A percentile compares a stretch with the other conserved stretches of the same genome.
phyloP scores from a whole-genome alignment of 1,140 invertebrate genomes.

The Microplitis demolitor region DNA sequence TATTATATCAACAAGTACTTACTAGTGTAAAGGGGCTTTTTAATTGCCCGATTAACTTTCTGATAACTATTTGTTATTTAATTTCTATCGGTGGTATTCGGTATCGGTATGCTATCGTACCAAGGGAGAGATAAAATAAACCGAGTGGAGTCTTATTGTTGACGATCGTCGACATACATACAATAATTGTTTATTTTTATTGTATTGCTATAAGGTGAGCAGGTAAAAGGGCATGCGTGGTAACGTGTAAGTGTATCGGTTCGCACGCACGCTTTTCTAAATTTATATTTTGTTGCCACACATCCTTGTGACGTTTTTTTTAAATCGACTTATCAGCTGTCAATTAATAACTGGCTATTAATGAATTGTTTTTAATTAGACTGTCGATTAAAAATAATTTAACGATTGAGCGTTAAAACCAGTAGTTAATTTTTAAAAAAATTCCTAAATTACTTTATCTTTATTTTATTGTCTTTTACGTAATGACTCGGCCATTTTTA shows the following conservation, averaged over 20 bases:
- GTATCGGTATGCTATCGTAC: not conserved
- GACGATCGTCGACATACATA: not conserved
- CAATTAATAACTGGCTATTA: too few relatives aligned
- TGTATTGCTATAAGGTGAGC: not conserved
- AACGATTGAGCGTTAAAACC: too few relatives aligned
- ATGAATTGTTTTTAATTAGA: too few relatives aligned
- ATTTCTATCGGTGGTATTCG: not conserved
- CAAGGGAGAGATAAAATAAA: not conserved
- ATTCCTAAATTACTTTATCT: too few relatives aligned
- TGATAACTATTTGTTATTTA: constrained; percentile 4
- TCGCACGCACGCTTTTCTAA: constrained; percentile 6
- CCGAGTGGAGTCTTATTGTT: not conserved
- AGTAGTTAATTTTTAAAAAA: too few relatives aligned
- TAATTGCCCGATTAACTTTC: not conserved
- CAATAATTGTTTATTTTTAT: not conserved
- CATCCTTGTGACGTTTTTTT: not conserved
- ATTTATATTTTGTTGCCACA: not conserved
- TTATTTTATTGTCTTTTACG: too few relatives aligned
- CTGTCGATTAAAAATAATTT: too few relatives aligned
- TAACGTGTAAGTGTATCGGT: constrained; percentile 10
- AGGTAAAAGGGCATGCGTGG: constrained; percentile 14
- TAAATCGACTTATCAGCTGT: not conserved
- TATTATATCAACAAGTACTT: too few relatives aligned
- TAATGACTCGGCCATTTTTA: too few relatives aligned
- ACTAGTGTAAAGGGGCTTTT: not conserved